Evolutionary conservation across 2,888 invertebrate species (phyloP).

Genomic region (Leistus spinibarbis): DNA sequence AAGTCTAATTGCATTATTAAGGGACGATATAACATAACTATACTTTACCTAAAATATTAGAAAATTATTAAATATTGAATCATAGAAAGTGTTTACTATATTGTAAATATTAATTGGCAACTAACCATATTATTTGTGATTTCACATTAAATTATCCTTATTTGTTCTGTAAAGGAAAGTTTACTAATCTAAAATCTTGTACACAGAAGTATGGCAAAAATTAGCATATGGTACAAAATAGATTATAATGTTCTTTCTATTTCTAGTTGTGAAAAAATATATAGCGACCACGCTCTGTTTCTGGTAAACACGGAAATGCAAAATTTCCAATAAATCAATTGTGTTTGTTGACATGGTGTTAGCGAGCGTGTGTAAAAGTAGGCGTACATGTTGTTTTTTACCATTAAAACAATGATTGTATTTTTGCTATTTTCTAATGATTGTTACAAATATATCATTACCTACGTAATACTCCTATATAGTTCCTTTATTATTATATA

Average conservation of each 20-base stretch:
- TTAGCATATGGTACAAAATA: neutral
- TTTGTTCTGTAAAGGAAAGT: neutral
- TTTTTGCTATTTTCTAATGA: conserved; percentile 22
- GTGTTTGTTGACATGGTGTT: neutral
- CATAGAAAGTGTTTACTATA: neutral
- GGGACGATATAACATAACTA: no score
- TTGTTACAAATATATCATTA: conserved; percentile 30
- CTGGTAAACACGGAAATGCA: neutral
- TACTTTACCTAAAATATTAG: no score
- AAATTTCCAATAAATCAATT: conserved; percentile 6
- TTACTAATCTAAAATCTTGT: neutral
- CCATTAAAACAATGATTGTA: conserved; percentile 16
- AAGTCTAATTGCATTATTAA: no score
- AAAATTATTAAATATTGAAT: neutral
- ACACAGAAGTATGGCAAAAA: neutral
- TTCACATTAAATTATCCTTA: neutral
- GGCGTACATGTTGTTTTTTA: neutral
- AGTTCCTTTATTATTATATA: neutral
- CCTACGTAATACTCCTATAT: conserved; percentile 3
- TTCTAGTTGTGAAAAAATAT: neutral
- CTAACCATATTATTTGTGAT: neutral
- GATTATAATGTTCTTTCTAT: neutral
- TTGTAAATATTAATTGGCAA: neutral
- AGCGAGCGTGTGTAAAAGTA: neutral
- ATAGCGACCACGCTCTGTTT: conserved; percentile 2